Evolutionary conservation across 1,140 invertebrate species (phyloP).

Genomic region (Eciton burchellii): DNA sequence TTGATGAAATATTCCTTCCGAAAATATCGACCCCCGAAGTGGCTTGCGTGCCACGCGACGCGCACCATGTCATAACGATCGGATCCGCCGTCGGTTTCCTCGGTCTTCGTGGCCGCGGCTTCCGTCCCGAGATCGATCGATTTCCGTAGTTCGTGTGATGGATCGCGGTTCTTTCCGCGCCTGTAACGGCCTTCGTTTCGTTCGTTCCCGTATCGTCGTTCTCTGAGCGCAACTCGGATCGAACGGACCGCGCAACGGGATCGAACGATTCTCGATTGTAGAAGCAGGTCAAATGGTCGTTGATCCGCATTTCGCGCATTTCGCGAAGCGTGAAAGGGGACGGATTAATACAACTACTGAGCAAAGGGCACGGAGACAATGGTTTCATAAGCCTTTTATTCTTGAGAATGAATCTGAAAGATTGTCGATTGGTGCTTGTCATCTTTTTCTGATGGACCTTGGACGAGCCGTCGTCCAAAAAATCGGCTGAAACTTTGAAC

Average conservation of each 20-base stretch:
- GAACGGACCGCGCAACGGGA: conserved; percentile 24
- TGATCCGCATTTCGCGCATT: conserved; percentile 36
- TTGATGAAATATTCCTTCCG: conserved; percentile 46
- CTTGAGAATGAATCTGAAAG: too few species aligned
- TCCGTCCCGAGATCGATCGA: conserved; percentile 78
- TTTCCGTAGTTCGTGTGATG: conserved; percentile 77
- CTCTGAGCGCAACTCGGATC: conserved; percentile 32
- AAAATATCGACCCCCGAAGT: conserved; percentile 51
- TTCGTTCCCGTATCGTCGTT: conserved; percentile 44
- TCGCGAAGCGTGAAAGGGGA: not conserved
- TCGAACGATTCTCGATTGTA: not conserved
- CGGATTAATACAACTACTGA: too few species aligned
- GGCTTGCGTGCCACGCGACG: conserved; percentile 64
- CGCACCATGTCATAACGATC: conserved; percentile 67
- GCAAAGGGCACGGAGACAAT: too few species aligned
- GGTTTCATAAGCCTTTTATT: too few species aligned
- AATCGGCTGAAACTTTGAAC: too few species aligned
- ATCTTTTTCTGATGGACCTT: too few species aligned
- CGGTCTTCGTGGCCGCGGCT: conserved; percentile 72
- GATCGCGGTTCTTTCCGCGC: conserved; percentile 73
- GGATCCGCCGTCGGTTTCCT: conserved; percentile 69
- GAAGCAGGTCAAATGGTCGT: conserved; percentile 1
- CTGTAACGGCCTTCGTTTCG: conserved; percentile 66
- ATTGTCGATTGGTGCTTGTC: too few species aligned
- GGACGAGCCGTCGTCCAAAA: too few species aligned